Percentiles rank a stretch among this genome's conserved stretches.
Evolutionary conservation across 2,888 invertebrate genomes (phyloP).

Genomic region (Rosalia funebris): DNA sequence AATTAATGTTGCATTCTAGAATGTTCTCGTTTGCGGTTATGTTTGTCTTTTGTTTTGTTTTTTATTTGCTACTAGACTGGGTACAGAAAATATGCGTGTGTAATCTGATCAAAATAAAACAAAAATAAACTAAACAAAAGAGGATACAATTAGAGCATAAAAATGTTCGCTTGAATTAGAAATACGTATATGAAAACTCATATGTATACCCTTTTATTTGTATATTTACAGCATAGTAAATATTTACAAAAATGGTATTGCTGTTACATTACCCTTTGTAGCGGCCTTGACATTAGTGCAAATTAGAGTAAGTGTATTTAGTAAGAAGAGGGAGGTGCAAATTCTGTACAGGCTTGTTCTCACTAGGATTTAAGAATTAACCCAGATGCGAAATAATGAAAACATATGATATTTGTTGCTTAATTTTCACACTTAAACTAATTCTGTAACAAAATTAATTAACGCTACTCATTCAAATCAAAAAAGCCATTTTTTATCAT

Average conservation of each 20-base stretch:
- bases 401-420: neutral
- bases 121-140: neutral
- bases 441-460: too few species aligned
- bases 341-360: conserved; percentile 15
- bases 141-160: too few species aligned
- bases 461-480: too few species aligned
- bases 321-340: conserved; percentile 14
- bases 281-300: conserved; percentile 12
- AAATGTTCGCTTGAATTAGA: too few species aligned
- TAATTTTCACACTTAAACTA: too few species aligned
- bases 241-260: neutral
- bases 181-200: too few species aligned
- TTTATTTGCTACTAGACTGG: conserved; percentile 31
- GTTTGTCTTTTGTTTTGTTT: conserved; percentile 1
- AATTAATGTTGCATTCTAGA: conserved; percentile 26
- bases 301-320: conserved; percentile 11
- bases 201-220: too few species aligned
- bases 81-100: conserved; percentile 20
- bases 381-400: neutral
- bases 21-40: conserved; percentile 18
- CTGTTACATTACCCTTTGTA: conserved; percentile 16
- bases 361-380: conserved; percentile 11
- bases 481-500: too few species aligned
- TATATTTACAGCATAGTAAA: too few species aligned
- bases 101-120: neutral